These are phyloP conservation scores for Tyrannus savana DNA, from an alignment of 2,113 vertebrate genomes.

Conservation along the genomic window DNA sequence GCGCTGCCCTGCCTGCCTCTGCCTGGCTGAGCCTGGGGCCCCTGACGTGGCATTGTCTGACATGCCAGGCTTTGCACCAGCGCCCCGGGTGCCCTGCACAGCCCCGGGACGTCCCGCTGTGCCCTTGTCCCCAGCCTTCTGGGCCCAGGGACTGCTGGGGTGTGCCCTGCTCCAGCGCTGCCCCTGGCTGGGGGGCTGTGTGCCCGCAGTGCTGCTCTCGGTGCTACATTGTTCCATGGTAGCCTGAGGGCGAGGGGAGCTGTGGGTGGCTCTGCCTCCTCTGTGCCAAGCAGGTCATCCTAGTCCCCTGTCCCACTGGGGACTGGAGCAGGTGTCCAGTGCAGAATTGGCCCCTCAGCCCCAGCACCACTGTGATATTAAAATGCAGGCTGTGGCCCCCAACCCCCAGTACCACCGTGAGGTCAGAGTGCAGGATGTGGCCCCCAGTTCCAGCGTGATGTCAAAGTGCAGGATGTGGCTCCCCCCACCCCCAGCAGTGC, in stretches of 20 bases:
- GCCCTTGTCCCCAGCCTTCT: neutral
- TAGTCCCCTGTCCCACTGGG: neutral
- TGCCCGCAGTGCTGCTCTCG: neutral
- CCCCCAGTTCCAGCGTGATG: neutral
- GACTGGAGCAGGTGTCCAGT: neutral
- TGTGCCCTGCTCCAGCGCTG: neutral
- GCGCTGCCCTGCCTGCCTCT: neutral
- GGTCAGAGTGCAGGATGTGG: neutral
- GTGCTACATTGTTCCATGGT: neutral
- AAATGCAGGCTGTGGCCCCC: neutral
- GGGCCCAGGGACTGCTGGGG: fast-evolving
- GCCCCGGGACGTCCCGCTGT: neutral
- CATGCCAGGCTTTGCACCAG: neutral
- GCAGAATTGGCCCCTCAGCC: neutral
- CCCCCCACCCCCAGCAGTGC: neutral
- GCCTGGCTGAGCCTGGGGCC: fast-evolving
- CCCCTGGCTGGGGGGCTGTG: neutral
- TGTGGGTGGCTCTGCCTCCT: neutral
- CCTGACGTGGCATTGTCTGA: fast-evolving
- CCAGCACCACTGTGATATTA: neutral
- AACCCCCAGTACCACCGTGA: neutral
- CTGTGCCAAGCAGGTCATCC: neutral
- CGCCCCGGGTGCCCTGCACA: too few relatives aligned
- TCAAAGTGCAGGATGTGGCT: neutral
- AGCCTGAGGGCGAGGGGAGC: neutral